These are phyloP conservation scores for Sarotherodon lohbergeri DNA, from an alignment of 2,113 vertebrate species.

Conservation along the genomic window DNA sequence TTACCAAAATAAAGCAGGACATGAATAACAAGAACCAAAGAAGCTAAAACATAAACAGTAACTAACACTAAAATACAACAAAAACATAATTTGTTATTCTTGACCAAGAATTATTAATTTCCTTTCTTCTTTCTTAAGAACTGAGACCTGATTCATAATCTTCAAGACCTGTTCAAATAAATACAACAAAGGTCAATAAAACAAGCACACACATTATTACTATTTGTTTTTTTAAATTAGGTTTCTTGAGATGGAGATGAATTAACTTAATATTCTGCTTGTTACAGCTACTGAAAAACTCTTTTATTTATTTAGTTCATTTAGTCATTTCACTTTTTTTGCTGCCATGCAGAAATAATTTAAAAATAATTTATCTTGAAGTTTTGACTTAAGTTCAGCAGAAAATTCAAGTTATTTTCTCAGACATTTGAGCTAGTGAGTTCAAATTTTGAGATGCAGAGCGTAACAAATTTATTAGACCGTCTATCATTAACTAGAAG, in stretches of 20 bases:
- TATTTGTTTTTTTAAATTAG: background rate
- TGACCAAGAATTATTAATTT: background rate
- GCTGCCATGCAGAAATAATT: background rate
- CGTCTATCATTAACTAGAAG: background rate
- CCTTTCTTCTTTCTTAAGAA: background rate
- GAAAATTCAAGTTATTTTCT: background rate
- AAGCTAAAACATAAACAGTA: background rate
- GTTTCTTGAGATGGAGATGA: background rate
- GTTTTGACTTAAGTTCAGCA: background rate
- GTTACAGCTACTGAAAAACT: fast-evolving
- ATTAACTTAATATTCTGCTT: background rate
- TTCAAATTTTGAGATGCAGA: background rate
- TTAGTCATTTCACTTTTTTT: background rate
- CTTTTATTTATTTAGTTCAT: background rate
- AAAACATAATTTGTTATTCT: background rate
- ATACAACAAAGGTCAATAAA: background rate
- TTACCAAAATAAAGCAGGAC: background rate
- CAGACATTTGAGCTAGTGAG: background rate
- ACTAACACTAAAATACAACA: background rate
- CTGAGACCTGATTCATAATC: background rate
- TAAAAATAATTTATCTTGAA: background rate
- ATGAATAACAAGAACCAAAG: background rate
- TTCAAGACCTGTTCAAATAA: background rate
- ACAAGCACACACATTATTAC: background rate
- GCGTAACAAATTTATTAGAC: fast-evolving